Evolutionary conservation across 2,113 vertebrate genomes (phyloP).

Genomic region (Suricata suricatta): DNA sequence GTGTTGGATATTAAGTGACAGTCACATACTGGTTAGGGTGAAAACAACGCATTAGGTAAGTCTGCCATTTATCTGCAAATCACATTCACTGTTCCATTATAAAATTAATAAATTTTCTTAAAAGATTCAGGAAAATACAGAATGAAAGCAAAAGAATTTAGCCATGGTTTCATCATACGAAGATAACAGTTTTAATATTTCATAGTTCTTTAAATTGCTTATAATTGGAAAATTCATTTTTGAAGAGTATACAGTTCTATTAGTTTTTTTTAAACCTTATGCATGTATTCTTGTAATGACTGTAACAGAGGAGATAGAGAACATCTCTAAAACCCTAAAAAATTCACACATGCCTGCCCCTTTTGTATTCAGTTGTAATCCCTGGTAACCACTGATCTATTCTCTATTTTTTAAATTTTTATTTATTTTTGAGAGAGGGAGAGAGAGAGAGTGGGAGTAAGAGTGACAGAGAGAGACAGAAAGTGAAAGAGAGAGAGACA

Average conservation of each 20-base stretch:
- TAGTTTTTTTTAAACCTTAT: background rate
- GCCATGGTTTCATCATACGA: background rate
- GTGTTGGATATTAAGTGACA: background rate
- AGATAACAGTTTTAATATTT: background rate
- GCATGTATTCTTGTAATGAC: background rate
- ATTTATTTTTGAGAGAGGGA: too few relatives aligned
- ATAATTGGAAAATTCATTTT: background rate
- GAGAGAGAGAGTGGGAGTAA: too few relatives aligned
- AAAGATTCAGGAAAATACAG: background rate
- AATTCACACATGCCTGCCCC: background rate
- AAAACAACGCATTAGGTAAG: background rate
- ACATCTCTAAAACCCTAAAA: background rate
- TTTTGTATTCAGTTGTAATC: background rate
- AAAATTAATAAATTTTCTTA: slow-evolving; percentile 3
- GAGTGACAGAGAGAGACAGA: too few relatives aligned
- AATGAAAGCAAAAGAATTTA: slow-evolving; percentile 4
- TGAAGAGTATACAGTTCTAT: background rate
- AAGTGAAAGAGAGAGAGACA: too few relatives aligned
- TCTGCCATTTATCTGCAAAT: background rate
- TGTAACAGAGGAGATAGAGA: background rate
- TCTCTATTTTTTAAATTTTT: background rate
- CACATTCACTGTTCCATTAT: background rate
- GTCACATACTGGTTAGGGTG: background rate
- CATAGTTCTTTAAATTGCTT: background rate
- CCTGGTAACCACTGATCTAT: background rate